Conservation (phyloP, 2,888 invertebrate genomes). For the Micoletzkya japonica region DNA sequence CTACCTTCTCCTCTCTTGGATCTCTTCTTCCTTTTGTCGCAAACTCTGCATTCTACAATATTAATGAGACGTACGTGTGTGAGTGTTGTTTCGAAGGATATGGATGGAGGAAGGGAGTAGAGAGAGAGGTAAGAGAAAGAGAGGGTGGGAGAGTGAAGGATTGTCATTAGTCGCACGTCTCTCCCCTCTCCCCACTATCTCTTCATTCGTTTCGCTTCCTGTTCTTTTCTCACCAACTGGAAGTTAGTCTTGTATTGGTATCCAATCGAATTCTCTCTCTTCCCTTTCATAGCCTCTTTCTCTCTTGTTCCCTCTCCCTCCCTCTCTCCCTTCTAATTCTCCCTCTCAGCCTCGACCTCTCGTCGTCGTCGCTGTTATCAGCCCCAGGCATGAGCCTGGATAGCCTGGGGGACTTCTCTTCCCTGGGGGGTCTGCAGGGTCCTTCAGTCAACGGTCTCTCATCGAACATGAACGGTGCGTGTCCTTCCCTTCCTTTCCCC, state of each 20-base stretch:
- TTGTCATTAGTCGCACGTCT: too few species aligned
- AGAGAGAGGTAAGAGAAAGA: too few species aligned
- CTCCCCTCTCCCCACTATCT: not conserved
- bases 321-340: not conserved
- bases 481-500: not conserved
- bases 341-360: not conserved
- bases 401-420: too few species aligned
- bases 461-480: not conserved
- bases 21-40: too few species aligned
- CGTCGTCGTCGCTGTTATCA: not conserved
- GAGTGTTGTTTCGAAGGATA: too few species aligned
- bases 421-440: too few species aligned
- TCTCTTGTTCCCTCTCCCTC: not conserved
- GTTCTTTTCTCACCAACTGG: not conserved
- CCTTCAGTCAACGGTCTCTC: not conserved
- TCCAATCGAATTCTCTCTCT: not conserved
- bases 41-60: too few species aligned
- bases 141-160: too few species aligned
- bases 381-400: slow-evolving; percentile 11
- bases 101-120: too few species aligned
- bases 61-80: too few species aligned
- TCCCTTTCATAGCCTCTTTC: not conserved
- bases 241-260: not conserved
- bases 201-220: not conserved
- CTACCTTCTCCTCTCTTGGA: too few species aligned